These are phyloP conservation scores for Orthonevra nobilis DNA, from an alignment of 2,888 invertebrate genomes.

Conservation along the genomic window DNA sequence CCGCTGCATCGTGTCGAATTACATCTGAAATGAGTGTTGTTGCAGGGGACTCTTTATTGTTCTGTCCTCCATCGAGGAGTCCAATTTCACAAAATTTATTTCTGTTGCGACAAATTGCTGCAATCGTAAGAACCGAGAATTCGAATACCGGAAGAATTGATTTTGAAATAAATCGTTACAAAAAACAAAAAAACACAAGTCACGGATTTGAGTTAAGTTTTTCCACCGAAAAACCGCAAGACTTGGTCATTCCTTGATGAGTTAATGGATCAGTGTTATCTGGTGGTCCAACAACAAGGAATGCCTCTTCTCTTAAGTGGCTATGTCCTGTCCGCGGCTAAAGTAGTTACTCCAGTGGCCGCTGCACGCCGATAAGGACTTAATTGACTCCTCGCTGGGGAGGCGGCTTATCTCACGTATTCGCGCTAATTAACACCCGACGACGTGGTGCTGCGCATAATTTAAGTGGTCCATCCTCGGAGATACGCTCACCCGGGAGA, in stretches of 20 bases:
- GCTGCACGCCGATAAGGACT: constrained; percentile 66
- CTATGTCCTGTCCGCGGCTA: constrained; percentile 48
- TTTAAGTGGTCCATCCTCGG: constrained; percentile 44
- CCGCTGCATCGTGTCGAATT: constrained; percentile 67
- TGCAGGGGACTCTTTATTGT: constrained; percentile 13
- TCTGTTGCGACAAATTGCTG: constrained; percentile 67
- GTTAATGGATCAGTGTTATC: constrained; percentile 60
- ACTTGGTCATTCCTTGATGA: constrained; percentile 30
- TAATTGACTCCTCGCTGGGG: constrained; percentile 66
- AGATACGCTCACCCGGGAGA: not conserved
- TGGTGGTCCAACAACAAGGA: constrained; percentile 35
- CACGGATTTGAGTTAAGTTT: constrained; percentile 41
- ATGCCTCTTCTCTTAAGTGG: constrained; percentile 51
- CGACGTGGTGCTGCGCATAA: constrained; percentile 64
- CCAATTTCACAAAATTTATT: constrained; percentile 60
- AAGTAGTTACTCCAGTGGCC: constrained; percentile 45
- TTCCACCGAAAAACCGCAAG: constrained; percentile 46
- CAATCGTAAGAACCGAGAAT: constrained; percentile 17
- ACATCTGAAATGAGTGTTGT: constrained; percentile 51
- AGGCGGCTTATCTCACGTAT: constrained; percentile 61
- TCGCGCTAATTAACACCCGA: constrained; percentile 69
- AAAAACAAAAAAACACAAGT: not conserved
- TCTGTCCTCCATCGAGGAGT: constrained; percentile 31
- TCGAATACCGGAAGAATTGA: constrained; percentile 49
- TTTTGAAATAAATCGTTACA: constrained; percentile 55